Conservation (phyloP, 2,113 vertebrate species). For the Trichechus manatus region DNA sequence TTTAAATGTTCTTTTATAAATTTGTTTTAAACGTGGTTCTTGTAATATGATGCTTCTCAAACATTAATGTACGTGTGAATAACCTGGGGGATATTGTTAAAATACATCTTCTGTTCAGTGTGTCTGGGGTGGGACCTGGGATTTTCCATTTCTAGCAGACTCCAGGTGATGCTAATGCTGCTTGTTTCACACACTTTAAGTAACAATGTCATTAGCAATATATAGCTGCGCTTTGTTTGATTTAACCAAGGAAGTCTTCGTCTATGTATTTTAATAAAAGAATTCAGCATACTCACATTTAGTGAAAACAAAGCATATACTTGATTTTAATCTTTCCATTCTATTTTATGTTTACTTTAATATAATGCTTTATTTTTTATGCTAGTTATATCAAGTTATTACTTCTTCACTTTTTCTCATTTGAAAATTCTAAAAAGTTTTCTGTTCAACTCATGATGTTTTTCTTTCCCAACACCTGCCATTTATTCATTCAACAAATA, state of each 20-base stretch:
- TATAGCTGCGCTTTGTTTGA: background rate
- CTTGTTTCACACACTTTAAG: background rate
- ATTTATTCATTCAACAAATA: too few relatives aligned
- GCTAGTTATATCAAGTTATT: background rate
- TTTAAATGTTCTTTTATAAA: background rate
- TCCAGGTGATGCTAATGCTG: background rate
- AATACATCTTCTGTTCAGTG: background rate
- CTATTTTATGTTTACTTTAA: background rate
- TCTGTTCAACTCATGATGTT: background rate
- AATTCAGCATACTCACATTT: background rate
- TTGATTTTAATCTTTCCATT: constrained; percentile 33
- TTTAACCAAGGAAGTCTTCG: background rate
- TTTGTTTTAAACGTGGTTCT: background rate
- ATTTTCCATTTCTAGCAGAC: constrained; percentile 16
- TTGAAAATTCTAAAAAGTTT: background rate
- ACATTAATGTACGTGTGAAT: background rate
- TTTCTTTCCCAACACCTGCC: background rate
- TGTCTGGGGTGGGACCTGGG: background rate
- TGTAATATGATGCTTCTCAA: background rate
- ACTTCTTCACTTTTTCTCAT: background rate
- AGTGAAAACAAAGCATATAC: background rate
- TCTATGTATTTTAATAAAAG: background rate
- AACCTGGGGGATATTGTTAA: background rate
- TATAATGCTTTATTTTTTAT: constrained; percentile 7
- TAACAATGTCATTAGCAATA: background rate